Evolutionary conservation across 2,888 invertebrate species (phyloP).

Genomic region (Himalopsyche kuldschensis): DNA sequence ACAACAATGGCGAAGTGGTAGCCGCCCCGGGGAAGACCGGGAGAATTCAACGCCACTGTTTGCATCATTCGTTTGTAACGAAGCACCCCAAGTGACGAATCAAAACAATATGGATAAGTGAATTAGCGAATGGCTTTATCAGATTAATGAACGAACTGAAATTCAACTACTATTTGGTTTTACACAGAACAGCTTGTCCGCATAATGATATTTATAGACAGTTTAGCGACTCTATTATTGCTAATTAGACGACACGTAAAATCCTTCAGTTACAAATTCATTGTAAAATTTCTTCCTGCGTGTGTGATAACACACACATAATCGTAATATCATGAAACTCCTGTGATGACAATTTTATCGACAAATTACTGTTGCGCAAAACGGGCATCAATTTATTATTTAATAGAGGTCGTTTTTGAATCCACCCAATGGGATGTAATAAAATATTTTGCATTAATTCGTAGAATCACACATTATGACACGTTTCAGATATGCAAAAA

Average conservation of each 20-base stretch:
- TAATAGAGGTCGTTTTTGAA: too few relatives aligned
- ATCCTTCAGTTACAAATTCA: background rate
- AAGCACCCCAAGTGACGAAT: background rate
- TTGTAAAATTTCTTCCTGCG: too few relatives aligned
- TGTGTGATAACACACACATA: too few relatives aligned
- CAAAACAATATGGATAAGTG: background rate
- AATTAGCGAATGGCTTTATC: background rate
- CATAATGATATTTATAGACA: background rate
- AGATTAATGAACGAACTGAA: background rate
- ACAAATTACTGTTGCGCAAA: too few relatives aligned
- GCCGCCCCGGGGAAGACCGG: background rate
- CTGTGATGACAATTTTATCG: too few relatives aligned
- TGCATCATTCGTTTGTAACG: background rate
- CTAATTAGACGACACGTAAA: background rate
- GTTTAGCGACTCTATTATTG: background rate
- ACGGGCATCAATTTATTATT: too few relatives aligned
- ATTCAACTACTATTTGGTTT: background rate
- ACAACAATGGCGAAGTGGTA: background rate
- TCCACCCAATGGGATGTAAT: too few relatives aligned
- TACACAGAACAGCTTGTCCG: background rate
- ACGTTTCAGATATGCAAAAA: too few relatives aligned
- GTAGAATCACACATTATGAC: too few relatives aligned
- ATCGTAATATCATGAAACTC: too few relatives aligned
- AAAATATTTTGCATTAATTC: too few relatives aligned
- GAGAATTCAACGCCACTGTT: background rate